Conservation (phyloP, 2,888 invertebrate species). For the Nysson spinosus region DNA sequence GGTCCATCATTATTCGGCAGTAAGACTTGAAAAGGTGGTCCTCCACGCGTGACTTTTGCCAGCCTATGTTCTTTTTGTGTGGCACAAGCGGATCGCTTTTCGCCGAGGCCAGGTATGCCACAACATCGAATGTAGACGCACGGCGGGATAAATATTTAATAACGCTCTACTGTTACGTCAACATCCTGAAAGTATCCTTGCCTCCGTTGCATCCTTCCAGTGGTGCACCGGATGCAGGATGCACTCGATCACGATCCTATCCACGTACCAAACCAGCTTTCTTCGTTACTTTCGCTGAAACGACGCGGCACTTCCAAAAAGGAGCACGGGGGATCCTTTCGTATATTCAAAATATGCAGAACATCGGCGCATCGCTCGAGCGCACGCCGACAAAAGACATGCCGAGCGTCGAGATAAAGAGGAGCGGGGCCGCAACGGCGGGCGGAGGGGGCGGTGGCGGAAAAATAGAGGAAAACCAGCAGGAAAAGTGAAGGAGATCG, state of each 20-base stretch:
- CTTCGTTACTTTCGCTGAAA: constrained; percentile 3
- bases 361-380: constrained; percentile 43
- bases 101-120: constrained; percentile 28
- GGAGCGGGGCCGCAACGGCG: constrained; percentile 10
- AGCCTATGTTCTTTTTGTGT: constrained; percentile 50
- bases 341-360: constrained; percentile 63
- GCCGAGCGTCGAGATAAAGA: constrained; percentile 49
- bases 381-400: constrained; percentile 49
- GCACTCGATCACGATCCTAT: constrained; percentile 45
- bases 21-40: constrained; percentile 18
- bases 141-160: constrained; percentile 68
- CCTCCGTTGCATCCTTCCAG: constrained; percentile 60
- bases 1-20: too few relatives aligned
- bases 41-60: constrained; percentile 55
- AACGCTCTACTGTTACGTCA: constrained; percentile 59
- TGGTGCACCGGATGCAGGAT: constrained; percentile 26
- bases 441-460: constrained; percentile 9
- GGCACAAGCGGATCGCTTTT: constrained; percentile 10
- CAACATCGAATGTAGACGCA: constrained; percentile 46
- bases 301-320: constrained; percentile 23
- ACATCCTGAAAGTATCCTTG: constrained; percentile 56
- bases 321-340: constrained; percentile 32
- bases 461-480: constrained; percentile 26
- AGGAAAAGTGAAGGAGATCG: constrained; percentile 48
- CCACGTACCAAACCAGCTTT: constrained; percentile 7